A percentile compares a stretch with the other conserved stretches of the same genome.
These are phyloP conservation scores for Rhinoraja longicauda DNA, from an alignment of 2,797 vertebrate genomes.

Conservation along the genomic window DNA sequence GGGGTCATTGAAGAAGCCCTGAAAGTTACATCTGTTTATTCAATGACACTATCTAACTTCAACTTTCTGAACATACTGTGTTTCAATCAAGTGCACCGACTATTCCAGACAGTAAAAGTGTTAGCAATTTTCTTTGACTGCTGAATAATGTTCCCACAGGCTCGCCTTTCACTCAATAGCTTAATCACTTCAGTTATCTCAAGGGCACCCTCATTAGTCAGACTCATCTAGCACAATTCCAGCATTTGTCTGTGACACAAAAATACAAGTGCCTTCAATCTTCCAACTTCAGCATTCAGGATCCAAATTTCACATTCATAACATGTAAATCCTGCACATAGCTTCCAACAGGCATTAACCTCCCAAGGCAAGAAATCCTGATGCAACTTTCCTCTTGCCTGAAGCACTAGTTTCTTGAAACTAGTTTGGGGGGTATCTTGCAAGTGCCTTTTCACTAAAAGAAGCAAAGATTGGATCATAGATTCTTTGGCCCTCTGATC, in stretches of 20 bases:
- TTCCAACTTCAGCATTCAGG: neutral
- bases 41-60: neutral
- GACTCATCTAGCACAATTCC: neutral
- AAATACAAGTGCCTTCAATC: neutral
- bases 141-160: neutral
- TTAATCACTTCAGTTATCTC: constrained; percentile 4
- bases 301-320: neutral
- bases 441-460: neutral
- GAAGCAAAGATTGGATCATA: neutral
- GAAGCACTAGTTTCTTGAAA: neutral
- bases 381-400: neutral
- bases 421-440: neutral
- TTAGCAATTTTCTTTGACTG: neutral
- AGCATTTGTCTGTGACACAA: neutral
- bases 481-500: too few species aligned
- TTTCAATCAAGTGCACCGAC: neutral
- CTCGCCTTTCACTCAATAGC: neutral
- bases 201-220: constrained; percentile 5
- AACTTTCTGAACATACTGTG: neutral
- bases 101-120: neutral
- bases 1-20: neutral
- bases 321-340: neutral
- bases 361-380: neutral
- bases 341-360: neutral
- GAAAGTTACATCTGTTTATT: neutral